These are phyloP conservation scores for Zootoca vivipara DNA, from an alignment of 2,113 vertebrate genomes.

Conservation along the genomic window DNA sequence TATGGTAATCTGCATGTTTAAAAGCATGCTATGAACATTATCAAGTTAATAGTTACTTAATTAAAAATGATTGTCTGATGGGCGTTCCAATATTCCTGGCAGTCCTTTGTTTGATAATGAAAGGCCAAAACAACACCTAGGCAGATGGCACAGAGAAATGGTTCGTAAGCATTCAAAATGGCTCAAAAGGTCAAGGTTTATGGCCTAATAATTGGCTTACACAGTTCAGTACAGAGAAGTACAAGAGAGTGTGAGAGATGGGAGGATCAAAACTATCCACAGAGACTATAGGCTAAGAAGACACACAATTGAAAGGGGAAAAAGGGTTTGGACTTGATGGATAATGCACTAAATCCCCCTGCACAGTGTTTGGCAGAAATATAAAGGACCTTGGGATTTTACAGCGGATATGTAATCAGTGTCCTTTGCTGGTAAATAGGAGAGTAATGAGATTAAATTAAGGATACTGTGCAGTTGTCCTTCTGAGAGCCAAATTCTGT, in stretches of 20 bases:
- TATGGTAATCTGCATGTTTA: slow-evolving; percentile 15
- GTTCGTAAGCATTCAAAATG: background rate
- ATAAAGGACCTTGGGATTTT: slow-evolving; percentile 5
- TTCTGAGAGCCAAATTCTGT: background rate
- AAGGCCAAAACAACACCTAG: background rate
- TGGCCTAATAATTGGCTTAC: background rate
- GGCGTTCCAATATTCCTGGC: background rate
- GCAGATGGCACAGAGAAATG: background rate
- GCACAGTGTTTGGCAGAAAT: background rate
- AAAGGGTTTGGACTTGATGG: background rate
- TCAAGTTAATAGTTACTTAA: slow-evolving; percentile 17
- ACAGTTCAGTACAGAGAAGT: background rate
- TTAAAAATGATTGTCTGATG: background rate
- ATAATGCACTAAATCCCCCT: background rate
- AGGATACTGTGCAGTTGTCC: background rate
- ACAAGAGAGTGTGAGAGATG: slow-evolving; percentile 4
- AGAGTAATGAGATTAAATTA: slow-evolving; percentile 3
- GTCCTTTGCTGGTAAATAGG: slow-evolving; percentile 3
- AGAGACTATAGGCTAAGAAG: background rate
- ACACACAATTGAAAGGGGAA: background rate
- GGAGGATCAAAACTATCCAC: background rate
- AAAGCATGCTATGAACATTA: background rate
- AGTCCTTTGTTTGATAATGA: background rate
- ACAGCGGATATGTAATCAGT: background rate
- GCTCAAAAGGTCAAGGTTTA: background rate